A percentile compares a stretch with the other conserved stretches of the same genome.
These are phyloP conservation scores for Laterallus jamaicensis DNA, from an alignment of 2,113 vertebrate genomes.

Conservation along the genomic window DNA sequence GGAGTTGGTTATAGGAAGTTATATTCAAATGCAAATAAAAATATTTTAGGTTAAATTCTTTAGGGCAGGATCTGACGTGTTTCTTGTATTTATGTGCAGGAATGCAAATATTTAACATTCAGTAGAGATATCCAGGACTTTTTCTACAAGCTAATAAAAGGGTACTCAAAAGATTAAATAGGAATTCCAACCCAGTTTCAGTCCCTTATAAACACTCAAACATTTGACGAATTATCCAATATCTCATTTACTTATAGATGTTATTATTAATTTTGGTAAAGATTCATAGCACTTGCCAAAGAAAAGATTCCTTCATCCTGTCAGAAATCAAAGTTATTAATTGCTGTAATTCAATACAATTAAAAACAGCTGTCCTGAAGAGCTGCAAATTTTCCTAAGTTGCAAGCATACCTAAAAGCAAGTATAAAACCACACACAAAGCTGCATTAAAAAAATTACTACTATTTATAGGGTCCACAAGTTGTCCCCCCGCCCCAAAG, in stretches of 20 bases:
- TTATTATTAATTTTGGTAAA: neutral
- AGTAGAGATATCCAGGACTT: neutral
- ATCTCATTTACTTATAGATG: neutral
- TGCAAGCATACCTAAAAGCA: neutral
- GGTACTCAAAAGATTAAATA: neutral
- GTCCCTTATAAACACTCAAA: neutral
- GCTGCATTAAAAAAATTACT: neutral
- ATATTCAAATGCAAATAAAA: neutral
- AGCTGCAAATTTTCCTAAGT: neutral
- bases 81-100: neutral
- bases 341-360: neutral
- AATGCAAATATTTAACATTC: neutral
- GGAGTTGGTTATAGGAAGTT: neutral
- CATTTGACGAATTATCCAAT: neutral
- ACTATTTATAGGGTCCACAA: neutral
- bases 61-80: neutral
- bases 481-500: neutral
- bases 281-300: neutral
- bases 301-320: neutral
- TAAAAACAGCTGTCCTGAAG: neutral
- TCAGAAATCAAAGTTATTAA: neutral
- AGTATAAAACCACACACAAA: neutral
- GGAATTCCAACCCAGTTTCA: neutral
- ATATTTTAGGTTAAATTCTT: neutral
- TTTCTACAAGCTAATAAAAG: neutral